Base-by-base conservation (phyloP, 1,140 invertebrate genomes). In the Aricia agestis region DNA sequence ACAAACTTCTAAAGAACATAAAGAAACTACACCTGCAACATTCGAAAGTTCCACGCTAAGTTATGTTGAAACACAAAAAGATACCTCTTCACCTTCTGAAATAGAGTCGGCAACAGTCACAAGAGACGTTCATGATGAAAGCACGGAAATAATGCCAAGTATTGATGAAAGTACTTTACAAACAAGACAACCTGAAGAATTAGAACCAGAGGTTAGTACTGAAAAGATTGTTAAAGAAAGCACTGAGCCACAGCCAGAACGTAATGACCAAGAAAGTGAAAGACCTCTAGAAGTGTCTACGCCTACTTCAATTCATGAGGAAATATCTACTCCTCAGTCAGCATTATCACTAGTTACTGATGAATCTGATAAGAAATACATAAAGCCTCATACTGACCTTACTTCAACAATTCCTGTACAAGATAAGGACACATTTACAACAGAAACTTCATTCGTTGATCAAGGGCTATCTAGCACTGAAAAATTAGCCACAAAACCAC, bases 131-230 rank as follows among this genome's bases (percentile, higher is more conserved):
- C 59, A 63, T 6, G 17, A 63, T 19, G 18, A 10, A 18, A 10
- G 11, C 10, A 25, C 18, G 18, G 18, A 11, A 19, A 25, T 3
- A 19, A 19, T 25, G 11, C 18, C 59, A 19, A 63, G 18, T 58
- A 25, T 19, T 57, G 57, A 57, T 41, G 52, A 31, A 18, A 42
- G 57, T 25, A n/a, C 61, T 25, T 18, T 15, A 45, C 41, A 45
- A 63, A 72, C 66, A 63, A 36, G 25, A 72, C 13, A 25, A 15
- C n/a, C 67, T 65, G 67, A 7, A 41, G 6, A 25, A n/a, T 6
- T 25, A 18, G 41, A 42, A 63, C 59, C 58, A 45, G 71, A 72
- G 7, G 52, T 36, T 18, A 58, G 25, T 42, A 66, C 45, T 36
- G 67, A 68, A 63, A 41, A 61, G 13, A 19, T 63, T 36, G 4